Conservation (phyloP, 2,888 invertebrate genomes). For the Halictus ligatus region DNA sequence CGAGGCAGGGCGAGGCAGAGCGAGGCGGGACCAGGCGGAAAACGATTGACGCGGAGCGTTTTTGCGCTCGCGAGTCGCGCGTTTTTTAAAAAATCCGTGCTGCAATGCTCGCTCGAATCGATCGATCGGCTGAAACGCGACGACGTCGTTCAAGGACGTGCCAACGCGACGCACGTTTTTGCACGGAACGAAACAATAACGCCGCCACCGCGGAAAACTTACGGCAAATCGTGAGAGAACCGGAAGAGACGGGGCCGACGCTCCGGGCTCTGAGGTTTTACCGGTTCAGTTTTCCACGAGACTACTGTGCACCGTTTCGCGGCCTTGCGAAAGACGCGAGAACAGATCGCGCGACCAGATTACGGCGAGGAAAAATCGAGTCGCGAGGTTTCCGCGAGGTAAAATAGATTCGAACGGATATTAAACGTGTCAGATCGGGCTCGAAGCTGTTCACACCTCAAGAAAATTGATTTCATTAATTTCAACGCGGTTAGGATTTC, state of each 20-base stretch:
- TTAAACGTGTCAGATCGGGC: background rate
- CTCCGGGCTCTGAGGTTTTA: background rate
- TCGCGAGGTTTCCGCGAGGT: background rate
- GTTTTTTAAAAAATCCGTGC: slow-evolving; percentile 18
- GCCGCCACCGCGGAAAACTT: background rate
- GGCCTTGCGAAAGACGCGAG: slow-evolving; percentile 18
- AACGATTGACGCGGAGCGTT: background rate
- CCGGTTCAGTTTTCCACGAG: slow-evolving; percentile 4
- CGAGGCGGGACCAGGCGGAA: background rate
- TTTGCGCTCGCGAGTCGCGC: background rate
- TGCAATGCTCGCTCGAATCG: background rate
- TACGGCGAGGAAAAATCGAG: background rate
- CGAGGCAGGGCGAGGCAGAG: no score
- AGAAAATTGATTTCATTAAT: background rate
- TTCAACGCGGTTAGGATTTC: background rate
- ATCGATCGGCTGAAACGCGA: slow-evolving; percentile 24
- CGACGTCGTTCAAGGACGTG: slow-evolving; percentile 41
- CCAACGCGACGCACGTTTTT: background rate
- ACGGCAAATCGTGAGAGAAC: background rate
- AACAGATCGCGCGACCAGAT: slow-evolving; percentile 11
- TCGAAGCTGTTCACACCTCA: background rate
- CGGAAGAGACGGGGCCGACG: slow-evolving; percentile 37
- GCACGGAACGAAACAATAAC: background rate
- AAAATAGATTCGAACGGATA: background rate
- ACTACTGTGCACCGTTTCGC: slow-evolving; percentile 23